Base-by-base conservation (phyloP, 2,113 vertebrate species). In the Copsychus sechellarum region DNA sequence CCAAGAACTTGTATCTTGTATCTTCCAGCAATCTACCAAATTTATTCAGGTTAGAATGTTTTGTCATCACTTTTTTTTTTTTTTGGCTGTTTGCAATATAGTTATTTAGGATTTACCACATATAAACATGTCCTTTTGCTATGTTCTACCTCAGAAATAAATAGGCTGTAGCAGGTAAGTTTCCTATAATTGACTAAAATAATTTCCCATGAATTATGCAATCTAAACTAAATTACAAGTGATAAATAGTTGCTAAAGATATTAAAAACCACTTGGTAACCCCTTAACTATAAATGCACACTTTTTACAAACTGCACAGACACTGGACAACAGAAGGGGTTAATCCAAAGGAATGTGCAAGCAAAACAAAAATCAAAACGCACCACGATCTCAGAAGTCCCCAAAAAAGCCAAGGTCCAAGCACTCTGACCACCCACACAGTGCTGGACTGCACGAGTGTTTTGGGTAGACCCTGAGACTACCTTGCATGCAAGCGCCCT, bases 401-500 rank as follows among this genome's bases (percentile, higher is more conserved):
- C 19, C 51, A 36, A 36, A 83, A 61, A 70, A 18, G 9, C 42
- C 67, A 66, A 18, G 14, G 20, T 31, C 29, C 25, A 61, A 79
- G 36, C 33, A 28, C 40, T 4, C 17, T 31, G 29, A 51, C 21
- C 17, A 56, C 4, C n/a, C 14, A 29, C 3, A 5, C 4, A 17
- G 14, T 5, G 12, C 17, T 12, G 17, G 10, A 24, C 40, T 70
- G 24, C 65, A 33, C 0, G 0, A 38, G 36, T 48, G 28, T 15
- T 81, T 67, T 21, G 54, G 28, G 16, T 33, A 45, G 58, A 50
- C 34, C 29, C 25, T 21, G 38, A n/a, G 25, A 45, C 16, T 43
- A 22, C 26, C 51, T 61, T 34, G 26, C 51, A 57, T 5, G 12
- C 6, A 0, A 22, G 13, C 42, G 16, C 24, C 36, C 34, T 43